Base-by-base conservation (phyloP, 2,888 invertebrate genomes). In the Diarsia brunnea region DNA sequence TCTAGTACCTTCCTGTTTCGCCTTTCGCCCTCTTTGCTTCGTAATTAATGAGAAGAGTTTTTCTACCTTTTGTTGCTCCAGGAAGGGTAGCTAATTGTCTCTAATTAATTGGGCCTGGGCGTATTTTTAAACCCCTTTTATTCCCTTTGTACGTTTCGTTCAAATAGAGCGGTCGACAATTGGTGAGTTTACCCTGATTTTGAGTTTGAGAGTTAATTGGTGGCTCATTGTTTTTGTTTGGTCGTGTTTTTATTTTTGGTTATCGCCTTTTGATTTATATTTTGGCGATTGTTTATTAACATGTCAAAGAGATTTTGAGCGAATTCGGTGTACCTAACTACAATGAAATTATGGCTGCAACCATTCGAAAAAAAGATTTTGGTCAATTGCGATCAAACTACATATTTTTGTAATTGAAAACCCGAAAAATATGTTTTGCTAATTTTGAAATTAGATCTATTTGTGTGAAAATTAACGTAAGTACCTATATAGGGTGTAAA, bases 61-160 rank as follows among this genome's bases (percentile, higher is more conserved):
- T 95, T 95, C 94, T 93, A 95, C 95, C 96, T 95, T 95, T 95
- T 95, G 95, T 95, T 94, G 91, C 91, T 88, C 88, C 89, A 89
- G 93, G 93, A 94, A 95, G 95, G 95, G 93, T 91, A 91, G 95
- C 95, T 96, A 96, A 96, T 96, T 95, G 95, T 95, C 94, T 93
- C 93, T 95, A 95, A 95, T 95, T 96, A 95, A 96, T 96, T 95
- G 95, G 93, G 91, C 92, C 91, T 88, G 93, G 93, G 92, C 89
- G 94, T 95, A 93, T 95, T 95, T 95, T 94, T 94, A 93, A 94
- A 92, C 90, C 93, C 93, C 92, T 92, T 93, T 92, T 91, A 91
- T 92, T 91, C 92, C 89, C 92, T 94, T 94, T 94, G 88, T 89
- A 90, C 88, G 82, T 73, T 82, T 85, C 78, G 81, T 84, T 91